Evolutionary conservation across 2,797 vertebrate genomes (phyloP).

Genomic region (Gorsachius magnificus): DNA sequence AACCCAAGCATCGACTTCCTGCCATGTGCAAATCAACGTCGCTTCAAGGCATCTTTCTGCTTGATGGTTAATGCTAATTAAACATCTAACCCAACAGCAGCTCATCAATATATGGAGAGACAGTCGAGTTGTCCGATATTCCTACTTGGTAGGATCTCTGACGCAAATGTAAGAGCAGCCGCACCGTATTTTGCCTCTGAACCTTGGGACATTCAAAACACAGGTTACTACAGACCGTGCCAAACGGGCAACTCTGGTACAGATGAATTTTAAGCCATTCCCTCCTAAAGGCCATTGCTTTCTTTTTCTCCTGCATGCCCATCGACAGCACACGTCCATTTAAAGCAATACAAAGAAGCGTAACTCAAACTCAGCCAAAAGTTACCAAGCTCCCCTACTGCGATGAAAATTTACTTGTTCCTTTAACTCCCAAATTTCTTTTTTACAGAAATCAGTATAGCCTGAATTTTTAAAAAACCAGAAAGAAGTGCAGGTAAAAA

Average conservation of each 20-base stretch:
- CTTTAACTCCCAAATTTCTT: background rate
- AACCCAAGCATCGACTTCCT: background rate
- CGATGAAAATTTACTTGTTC: background rate
- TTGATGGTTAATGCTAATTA: background rate
- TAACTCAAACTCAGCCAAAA: background rate
- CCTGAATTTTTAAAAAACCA: background rate
- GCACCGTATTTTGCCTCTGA: background rate
- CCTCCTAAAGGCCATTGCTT: background rate
- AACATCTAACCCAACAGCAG: background rate
- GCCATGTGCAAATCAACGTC: background rate
- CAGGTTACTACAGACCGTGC: background rate
- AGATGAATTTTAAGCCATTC: background rate
- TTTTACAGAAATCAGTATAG: background rate
- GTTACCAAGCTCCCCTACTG: background rate
- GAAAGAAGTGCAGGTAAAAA: background rate
- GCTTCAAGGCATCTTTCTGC: background rate
- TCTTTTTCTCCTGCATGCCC: background rate
- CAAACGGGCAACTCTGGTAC: background rate
- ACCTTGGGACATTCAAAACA: background rate
- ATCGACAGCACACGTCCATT: rapidly evolving
- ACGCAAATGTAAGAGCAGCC: background rate
- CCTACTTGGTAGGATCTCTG: background rate
- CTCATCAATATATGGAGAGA: background rate
- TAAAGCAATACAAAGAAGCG: background rate
- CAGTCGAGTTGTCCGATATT: rapidly evolving